Percentiles rank a stretch among this genome's conserved stretches.
These are phyloP conservation scores for Trimorus sp. DNA, from an alignment of 2,888 invertebrate genomes.

Conservation along the genomic window DNA sequence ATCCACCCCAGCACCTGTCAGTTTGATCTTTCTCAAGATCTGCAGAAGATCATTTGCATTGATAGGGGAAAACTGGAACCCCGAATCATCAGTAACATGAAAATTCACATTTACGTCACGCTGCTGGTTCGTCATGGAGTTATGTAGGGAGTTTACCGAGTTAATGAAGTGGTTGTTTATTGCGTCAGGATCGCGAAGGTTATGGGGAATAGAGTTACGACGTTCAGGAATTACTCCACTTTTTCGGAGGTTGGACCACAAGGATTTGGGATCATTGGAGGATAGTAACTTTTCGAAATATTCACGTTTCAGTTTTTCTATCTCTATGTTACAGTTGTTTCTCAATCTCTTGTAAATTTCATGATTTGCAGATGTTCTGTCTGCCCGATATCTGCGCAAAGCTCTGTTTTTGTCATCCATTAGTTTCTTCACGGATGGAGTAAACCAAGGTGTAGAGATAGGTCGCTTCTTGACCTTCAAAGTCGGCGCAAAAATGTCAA, in stretches of 20 bases:
- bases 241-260: not conserved
- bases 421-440: not conserved
- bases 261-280: not conserved
- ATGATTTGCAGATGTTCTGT: not conserved
- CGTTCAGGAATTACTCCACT: not conserved
- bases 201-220: not conserved
- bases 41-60: too few relatives aligned
- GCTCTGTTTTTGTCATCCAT: not conserved
- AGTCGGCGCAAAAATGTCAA: constrained; percentile 3
- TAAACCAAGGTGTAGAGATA: not conserved
- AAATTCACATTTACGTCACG: too few relatives aligned
- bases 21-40: constrained; percentile 7
- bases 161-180: not conserved
- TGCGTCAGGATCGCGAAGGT: too few relatives aligned
- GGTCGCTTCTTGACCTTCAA: not conserved
- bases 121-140: too few relatives aligned
- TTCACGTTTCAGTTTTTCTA: not conserved
- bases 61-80: too few relatives aligned
- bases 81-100: too few relatives aligned
- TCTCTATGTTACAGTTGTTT: not conserved
- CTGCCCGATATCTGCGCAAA: not conserved
- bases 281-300: not conserved
- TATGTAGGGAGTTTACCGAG: not conserved
- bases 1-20: constrained; percentile 8
- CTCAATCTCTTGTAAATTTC: not conserved